A percentile compares a stretch with the other conserved stretches of the same genome.
Conservation (phyloP, 2,888 invertebrate genomes). For the Leucophenga montana region DNA sequence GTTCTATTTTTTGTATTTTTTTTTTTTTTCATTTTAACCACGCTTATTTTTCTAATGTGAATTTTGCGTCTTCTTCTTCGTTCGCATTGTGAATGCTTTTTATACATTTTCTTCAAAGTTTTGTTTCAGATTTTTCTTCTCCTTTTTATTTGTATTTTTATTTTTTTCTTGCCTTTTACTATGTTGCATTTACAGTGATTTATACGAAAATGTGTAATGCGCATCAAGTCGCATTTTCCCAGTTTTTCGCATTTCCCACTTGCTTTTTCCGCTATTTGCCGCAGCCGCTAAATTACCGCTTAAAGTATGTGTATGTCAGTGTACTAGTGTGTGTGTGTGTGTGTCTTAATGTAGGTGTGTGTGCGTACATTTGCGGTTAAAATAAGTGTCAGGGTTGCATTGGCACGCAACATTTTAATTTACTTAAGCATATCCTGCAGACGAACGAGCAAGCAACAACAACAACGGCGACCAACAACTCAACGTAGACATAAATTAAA, state of each 20-base stretch:
- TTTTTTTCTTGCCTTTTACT: constrained; percentile 1
- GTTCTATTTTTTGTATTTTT: too few species aligned
- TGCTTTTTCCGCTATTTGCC: neutral
- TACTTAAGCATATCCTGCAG: constrained; percentile 57
- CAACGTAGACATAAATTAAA: constrained; percentile 12
- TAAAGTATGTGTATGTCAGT: too few species aligned
- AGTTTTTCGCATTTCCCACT: neutral
- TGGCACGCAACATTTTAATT: constrained; percentile 53
- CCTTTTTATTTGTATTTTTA: neutral
- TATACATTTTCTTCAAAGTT: neutral
- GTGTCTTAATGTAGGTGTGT: neutral
- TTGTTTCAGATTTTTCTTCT: neutral
- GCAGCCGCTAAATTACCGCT: too few species aligned
- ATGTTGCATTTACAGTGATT: constrained; percentile 15
- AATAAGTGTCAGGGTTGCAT: constrained; percentile 57
- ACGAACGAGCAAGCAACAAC: neutral
- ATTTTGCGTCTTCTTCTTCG: neutral
- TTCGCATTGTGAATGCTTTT: neutral
- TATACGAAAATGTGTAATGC: too few species aligned
- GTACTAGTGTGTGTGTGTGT: neutral
- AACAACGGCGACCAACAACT: too few species aligned
- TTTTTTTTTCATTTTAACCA: too few species aligned
- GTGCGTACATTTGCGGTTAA: constrained; percentile 17
- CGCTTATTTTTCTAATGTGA: too few species aligned
- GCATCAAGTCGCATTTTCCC: neutral